These are phyloP conservation scores for Dolichallabes microphthalmus DNA, from an alignment of 2,113 vertebrate genomes.

Conservation along the genomic window DNA sequence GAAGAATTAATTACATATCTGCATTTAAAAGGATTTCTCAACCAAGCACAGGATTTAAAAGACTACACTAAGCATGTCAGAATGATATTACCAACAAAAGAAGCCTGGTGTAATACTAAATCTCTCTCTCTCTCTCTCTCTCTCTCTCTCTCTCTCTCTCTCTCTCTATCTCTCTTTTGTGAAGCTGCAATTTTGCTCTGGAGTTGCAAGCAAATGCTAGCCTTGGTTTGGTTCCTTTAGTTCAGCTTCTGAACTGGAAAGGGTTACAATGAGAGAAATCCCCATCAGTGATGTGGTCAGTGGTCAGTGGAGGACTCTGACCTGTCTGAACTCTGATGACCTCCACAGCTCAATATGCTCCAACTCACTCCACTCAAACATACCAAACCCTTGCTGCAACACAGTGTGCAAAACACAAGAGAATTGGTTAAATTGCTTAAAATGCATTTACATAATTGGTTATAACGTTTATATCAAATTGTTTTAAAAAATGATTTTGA, in stretches of 20 bases:
- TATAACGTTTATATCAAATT: neutral
- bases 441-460: neutral
- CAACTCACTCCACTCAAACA: neutral
- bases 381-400: neutral
- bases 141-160: conserved; percentile 45
- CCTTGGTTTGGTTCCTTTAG: conserved; percentile 72
- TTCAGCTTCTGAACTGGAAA: conserved; percentile 70
- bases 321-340: conserved; percentile 34
- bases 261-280: conserved; percentile 60
- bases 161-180: neutral
- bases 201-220: conserved; percentile 63
- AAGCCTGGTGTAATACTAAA: conserved; percentile 59
- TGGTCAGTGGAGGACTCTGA: conserved; percentile 57
- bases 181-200: conserved; percentile 67
- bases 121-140: conserved; percentile 60
- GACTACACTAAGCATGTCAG: conserved; percentile 62
- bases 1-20: conserved; percentile 80
- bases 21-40: conserved; percentile 71
- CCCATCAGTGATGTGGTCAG: conserved; percentile 66
- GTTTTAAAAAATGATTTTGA: neutral
- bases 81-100: conserved; percentile 70
- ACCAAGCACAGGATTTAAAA: conserved; percentile 57
- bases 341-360: conserved; percentile 24
- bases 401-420: neutral
- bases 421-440: neutral